Percentiles rank a stretch among this genome's conserved stretches.
Conservation (phyloP, 2,113 vertebrate species). For the crab-eating macaque (Macaca fascicularis) region T2T-MFA8v1.1 NC_088386.1:108914001-108914500, state of each 20-base stretch:
- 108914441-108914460: not conserved
- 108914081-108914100: not conserved
- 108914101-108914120: slow-evolving; percentile 2
- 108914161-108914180: not conserved
- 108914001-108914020: slow-evolving; percentile 8
- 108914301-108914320: not conserved
- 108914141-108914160: not conserved
- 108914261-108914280: not conserved
- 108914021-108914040: not conserved
- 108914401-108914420: not conserved
- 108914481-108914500: not conserved
- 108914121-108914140: not conserved
- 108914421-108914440: not conserved
- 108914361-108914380: not conserved
- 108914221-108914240: not conserved
- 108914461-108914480: not conserved
- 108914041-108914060: not conserved
- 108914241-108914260: not conserved
- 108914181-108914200: not conserved
- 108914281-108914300: not conserved
- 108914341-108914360: not conserved
- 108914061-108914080: not conserved
- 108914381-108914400: not conserved
- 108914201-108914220: not conserved
- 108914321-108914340: not conserved